Evolutionary conservation across 2,888 invertebrate genomes (phyloP), one percentile per base, ranked within the genome.

Genomic region (Melinopterus prodromus): DNA sequence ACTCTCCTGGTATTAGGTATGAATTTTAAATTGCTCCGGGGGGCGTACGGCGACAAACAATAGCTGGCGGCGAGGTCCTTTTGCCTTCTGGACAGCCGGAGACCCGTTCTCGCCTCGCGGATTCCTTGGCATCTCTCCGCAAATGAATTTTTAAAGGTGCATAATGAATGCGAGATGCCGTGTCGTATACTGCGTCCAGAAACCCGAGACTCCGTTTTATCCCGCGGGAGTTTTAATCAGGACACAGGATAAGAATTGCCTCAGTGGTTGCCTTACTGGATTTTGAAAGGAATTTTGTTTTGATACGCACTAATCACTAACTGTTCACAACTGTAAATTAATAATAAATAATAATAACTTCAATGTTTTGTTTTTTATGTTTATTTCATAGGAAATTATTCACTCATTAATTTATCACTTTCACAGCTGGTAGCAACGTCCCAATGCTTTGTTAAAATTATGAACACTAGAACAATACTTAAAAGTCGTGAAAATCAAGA

Each of bases 111-210:
- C 53, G 53, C 53, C 1, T 9, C 53, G 53, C 9, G 12, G 53
- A 53, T 12, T 53, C 53, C 53, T 53, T 53, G 53, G 53, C 1
- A 53, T 53, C 53, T 53, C 12, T 6, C 53, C 53, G 12, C 53
- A 53, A 53, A 53, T 53, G 53, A 53, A 53, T 53, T 53, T 53
- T 53, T 53, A 53, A 53, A 53, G 53, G 53, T 53, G 53, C 53
- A 53, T 53, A 53, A 53, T 53, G 53, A 53, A 53, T 53, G 26
- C 26, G 26, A 26, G 26, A 26, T 26, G 53, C 53, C 53, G 53
- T 53, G 12, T 53, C 53, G 53, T 53, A 12, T 53, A 53, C 12
- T 53, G 12, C 53, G 53, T 53, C 53, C 7, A 7, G 12, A 6
- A 53, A 7, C 53, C 53, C 53, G 53, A 4, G 53, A 12, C 53